Base-by-base conservation (phyloP, 2,113 vertebrate genomes). In the Acanthochromis polyacanthus region DNA sequence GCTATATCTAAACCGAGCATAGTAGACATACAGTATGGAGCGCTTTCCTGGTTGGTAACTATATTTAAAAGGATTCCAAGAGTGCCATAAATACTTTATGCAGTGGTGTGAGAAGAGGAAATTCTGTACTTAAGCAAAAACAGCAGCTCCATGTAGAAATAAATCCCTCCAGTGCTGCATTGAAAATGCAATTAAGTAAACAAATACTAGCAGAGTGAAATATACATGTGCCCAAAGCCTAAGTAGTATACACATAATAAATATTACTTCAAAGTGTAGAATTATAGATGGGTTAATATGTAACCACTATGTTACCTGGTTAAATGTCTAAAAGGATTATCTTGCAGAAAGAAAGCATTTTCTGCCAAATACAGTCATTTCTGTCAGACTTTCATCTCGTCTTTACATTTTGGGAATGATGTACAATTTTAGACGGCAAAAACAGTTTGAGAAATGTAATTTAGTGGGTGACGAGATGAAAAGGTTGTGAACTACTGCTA, bases 81-180 rank as follows among this genome's bases (percentile, higher is more conserved):
- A 68, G 64, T 8, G 0, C 14, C 14, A 69, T 82, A 55, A 80
- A 80, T 82, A n/a, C 45, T 86, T 64, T 15, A 72, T 76, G 71
- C 9, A 15, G 46, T 2, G 19, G 15, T 40, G 28, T 17, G 51
- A 75, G 45, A 64, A 38, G 23, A 32, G 36, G 45, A 22, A 48
- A 68, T 72, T 51, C 16, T 62, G 66, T 45, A 25, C 56, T 59
- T 36, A 7, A 23, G 32, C 23, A 72, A 36, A 75, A 76, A 23
- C 12, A 61, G 30, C 55, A 32, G 46, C 16, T 7, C 30, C 5
- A 30, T 19, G 15, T 1, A 17, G 0, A 11, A 43, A 40, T 45
- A 12, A 64, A n/a, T 25, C 15, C 48, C 58, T 61, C 15, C 12
- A 43, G 20, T 48, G 45, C 45, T 43, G 48, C 40, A 48, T 60